Evolutionary conservation across 2,797 vertebrate genomes (phyloP), one percentile per base, ranked within the genome.

Genomic region (Pangasius sanitwongsei): DNA sequence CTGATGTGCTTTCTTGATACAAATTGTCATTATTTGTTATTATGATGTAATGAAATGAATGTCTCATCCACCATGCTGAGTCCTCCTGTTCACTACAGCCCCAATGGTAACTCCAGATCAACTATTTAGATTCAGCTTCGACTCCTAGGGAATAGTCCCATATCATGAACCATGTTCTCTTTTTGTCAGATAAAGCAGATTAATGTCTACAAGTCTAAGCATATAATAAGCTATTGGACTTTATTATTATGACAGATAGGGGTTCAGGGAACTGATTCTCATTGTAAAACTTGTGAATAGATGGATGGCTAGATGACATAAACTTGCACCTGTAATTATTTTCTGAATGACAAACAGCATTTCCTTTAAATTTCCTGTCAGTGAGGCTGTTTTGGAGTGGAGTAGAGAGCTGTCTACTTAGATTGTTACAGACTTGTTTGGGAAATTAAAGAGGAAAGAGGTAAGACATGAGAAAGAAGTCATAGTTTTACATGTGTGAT

Each of bases 161-260:
- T 78, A 86, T 89, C 83, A 65, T 84, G 13, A 50, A 75, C 50
- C 86, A 83, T 55, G 50, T 67, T 57, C 20, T 87, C 55, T 83
- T 89, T 89, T 86, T 77, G 88, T 87, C 83, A 86, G 67, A 59
- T 86, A 88, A 90, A 88, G 37, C 37, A 87, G 84, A 84, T 92
- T 69, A 89, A 86, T 91, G 59, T 87, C 48, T 87, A 44, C 84
- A 77, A 69, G 50, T 55, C 70, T 67, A 78, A 86, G 81, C 88
- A 55, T 57, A 86, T 86, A 90, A 89, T 86, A 87, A 88, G 53
- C 83, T 59, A 80, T 65, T 20, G 34, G 77, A 72, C 86, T 87
- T 78, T 80, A 75, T 87, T 91, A 89, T 87, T 81, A 86, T 88
- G 85, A 78, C 63, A 85, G 85, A 87, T 83, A 80, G 20, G 69